Conservation (phyloP, 2,888 invertebrate species). For the Drosophila nr. medialis region DNA sequence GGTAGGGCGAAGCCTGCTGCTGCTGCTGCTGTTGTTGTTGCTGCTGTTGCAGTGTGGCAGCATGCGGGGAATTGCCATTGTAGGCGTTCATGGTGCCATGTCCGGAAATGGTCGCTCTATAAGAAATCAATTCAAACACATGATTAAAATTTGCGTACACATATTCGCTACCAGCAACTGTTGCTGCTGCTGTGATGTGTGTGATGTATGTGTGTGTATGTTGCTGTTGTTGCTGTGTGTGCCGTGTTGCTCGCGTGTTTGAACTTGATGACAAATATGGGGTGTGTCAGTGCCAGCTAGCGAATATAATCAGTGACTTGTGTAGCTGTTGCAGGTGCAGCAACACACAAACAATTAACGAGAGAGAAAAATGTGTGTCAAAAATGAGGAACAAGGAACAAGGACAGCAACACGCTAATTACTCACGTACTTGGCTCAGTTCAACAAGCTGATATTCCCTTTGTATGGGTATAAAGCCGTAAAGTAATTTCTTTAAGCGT, state of each 20-base stretch:
- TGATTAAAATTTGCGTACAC: neutral
- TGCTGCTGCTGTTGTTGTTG: constrained; percentile 72
- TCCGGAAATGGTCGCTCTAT: constrained; percentile 79
- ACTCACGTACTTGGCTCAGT: constrained; percentile 81
- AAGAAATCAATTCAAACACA: constrained; percentile 32
- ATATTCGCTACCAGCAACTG: constrained; percentile 12
- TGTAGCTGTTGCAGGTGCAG: constrained; percentile 44
- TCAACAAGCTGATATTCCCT: constrained; percentile 81
- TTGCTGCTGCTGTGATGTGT: constrained; percentile 19
- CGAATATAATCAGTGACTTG: constrained; percentile 12
- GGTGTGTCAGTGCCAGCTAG: constrained; percentile 12
- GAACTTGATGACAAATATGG: constrained; percentile 7
- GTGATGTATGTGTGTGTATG: neutral
- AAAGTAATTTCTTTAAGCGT: constrained; percentile 81
- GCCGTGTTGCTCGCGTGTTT: constrained; percentile 15
- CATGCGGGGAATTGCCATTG: constrained; percentile 83
- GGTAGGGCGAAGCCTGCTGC: constrained; percentile 66
- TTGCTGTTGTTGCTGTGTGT: constrained; percentile 21
- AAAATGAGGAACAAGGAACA: constrained; percentile 16
- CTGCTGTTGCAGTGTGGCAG: constrained; percentile 74
- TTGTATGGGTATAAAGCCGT: constrained; percentile 81
- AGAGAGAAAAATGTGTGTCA: neutral
- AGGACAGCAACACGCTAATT: constrained; percentile 45
- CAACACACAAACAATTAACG: constrained; percentile 8
- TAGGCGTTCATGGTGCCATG: constrained; percentile 81